phyloP scores from a whole-genome alignment of 2,888 invertebrate genomes.

The Pardosa pseudoannulata region DNA sequence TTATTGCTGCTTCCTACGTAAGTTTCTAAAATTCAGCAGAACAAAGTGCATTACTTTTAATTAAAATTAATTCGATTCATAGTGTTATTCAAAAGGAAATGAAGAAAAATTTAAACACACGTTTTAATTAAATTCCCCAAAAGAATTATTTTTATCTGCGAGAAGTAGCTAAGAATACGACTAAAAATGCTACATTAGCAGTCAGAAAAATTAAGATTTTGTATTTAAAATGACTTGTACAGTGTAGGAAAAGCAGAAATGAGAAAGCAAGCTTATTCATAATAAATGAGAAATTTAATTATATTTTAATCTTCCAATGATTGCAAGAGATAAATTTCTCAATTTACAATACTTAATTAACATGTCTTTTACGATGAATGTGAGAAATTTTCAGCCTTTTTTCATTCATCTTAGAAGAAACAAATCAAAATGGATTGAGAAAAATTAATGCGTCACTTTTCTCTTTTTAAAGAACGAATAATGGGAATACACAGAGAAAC shows the following conservation, averaged over 20 bases:
- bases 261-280: background rate
- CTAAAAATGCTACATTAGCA: background rate
- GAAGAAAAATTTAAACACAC: background rate
- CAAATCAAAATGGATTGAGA: too few species aligned
- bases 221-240: background rate
- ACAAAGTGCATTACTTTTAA: background rate
- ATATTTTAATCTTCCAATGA: background rate
- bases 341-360: too few species aligned
- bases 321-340: too few species aligned
- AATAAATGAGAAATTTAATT: background rate
- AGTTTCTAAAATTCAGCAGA: background rate
- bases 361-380: too few species aligned
- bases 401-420: too few species aligned
- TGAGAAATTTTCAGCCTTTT: too few species aligned
- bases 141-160: background rate
- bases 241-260: background rate
- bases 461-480: too few species aligned
- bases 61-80: background rate
- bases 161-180: background rate
- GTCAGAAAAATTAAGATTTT: background rate
- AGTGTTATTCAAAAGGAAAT: background rate
- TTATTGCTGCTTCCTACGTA: background rate
- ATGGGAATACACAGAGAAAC: too few species aligned
- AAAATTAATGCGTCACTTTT: too few species aligned
- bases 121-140: background rate